These are phyloP conservation scores for Thamnophis sirtalis DNA, from an alignment of 2,113 vertebrate species.

Conservation along the genomic window DNA sequence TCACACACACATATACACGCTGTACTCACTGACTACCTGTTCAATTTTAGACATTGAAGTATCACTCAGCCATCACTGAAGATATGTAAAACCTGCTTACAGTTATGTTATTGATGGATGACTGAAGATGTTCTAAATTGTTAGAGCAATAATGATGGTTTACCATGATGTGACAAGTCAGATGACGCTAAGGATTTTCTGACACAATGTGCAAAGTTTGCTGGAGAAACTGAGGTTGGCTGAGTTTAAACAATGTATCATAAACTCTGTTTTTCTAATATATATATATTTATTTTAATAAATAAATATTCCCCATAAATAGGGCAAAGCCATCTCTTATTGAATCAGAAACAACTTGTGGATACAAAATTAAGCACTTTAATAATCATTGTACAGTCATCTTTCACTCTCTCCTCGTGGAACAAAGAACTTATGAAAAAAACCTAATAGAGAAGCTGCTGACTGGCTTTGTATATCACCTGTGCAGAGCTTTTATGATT, in stretches of 20 bases:
- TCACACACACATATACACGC: not conserved
- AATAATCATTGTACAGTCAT: not conserved
- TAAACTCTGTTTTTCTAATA: not conserved
- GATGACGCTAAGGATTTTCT: not conserved
- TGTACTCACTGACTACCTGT: not conserved
- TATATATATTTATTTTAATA: too few species aligned
- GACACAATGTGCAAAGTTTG: not conserved
- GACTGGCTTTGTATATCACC: constrained; percentile 14
- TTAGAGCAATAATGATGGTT: not conserved
- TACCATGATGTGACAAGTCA: not conserved
- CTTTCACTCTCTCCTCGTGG: not conserved
- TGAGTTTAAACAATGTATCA: not conserved
- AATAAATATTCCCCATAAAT: not conserved
- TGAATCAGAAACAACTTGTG: not conserved
- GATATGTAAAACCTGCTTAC: not conserved
- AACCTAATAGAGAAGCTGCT: not conserved
- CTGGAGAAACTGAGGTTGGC: not conserved
- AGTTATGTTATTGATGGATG: not conserved
- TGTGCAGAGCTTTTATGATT: constrained; percentile 20
- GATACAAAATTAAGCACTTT: not conserved
- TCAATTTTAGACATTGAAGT: not conserved
- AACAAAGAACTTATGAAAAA: not conserved
- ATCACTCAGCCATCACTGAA: not conserved
- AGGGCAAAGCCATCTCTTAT: not conserved
- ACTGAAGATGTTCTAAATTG: not conserved